phyloP scores from a whole-genome alignment of 2,113 vertebrate genomes.

The Chionodraco myersi region DNA sequence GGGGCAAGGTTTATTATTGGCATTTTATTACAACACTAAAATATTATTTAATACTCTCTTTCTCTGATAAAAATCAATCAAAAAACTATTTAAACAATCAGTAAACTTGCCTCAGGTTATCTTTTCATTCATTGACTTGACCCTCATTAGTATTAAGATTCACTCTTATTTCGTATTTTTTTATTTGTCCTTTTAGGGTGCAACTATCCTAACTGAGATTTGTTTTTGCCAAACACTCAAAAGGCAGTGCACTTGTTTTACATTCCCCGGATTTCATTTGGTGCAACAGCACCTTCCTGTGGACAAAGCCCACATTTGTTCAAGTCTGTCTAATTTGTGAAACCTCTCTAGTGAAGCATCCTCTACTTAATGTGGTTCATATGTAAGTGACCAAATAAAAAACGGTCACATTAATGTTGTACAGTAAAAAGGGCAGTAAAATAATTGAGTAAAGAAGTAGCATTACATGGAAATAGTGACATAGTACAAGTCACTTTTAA shows the following conservation, averaged over 20 bases:
- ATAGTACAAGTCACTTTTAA: too few relatives aligned
- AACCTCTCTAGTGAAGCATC: not conserved
- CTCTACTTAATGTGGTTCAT: not conserved
- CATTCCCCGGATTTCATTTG: not conserved
- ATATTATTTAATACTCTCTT: constrained; percentile 6
- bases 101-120: not conserved
- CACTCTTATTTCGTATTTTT: not conserved
- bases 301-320: constrained; percentile 12
- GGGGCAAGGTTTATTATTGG: constrained; percentile 40
- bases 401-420: not conserved
- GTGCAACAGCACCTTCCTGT: constrained; percentile 32
- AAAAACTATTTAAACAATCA: not conserved
- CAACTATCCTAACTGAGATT: not conserved
- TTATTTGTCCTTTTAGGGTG: not conserved
- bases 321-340: not conserved
- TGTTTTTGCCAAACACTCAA: not conserved
- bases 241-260: not conserved
- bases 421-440: too few relatives aligned
- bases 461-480: too few relatives aligned
- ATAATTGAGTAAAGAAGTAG: not conserved
- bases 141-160: not conserved
- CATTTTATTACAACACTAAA: constrained; percentile 31
- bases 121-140: not conserved
- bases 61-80: not conserved
- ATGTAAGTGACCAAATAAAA: not conserved